Conservation (phyloP, 2,888 invertebrate genomes). For the Mystacides longicornis region DNA sequence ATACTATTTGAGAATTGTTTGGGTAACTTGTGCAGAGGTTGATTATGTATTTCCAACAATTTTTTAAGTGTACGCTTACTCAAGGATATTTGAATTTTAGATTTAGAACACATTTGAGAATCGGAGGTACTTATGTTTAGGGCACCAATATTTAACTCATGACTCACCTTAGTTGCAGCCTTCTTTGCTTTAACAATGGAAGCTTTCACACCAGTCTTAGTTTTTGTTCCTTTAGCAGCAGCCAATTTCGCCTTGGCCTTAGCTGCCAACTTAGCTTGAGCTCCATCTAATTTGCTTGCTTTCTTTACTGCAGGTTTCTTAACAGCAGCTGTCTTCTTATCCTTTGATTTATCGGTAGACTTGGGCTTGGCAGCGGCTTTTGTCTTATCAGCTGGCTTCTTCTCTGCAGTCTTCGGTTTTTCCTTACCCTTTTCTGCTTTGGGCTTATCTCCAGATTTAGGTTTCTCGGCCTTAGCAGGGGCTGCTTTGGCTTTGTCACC, state of each 20-base stretch:
- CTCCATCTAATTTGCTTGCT: constrained; percentile 33
- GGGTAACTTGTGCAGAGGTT: no score
- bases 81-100: no score
- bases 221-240: constrained; percentile 41
- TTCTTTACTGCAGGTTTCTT: constrained; percentile 43
- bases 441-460: constrained; percentile 28
- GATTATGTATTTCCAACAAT: no score
- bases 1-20: no score
- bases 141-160: background rate
- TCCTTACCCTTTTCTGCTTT: constrained; percentile 34
- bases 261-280: constrained; percentile 38
- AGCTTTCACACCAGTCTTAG: constrained; percentile 47
- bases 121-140: no score
- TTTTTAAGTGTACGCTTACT: no score
- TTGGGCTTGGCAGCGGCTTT: constrained; percentile 34
- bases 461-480: constrained; percentile 29
- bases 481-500: constrained; percentile 29
- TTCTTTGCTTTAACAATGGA: constrained; percentile 72
- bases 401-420: constrained; percentile 28
- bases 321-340: constrained; percentile 48
- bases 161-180: constrained; percentile 72
- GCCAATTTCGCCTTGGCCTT: constrained; percentile 50
- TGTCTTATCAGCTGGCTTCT: constrained; percentile 37
- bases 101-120: no score
- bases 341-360: constrained; percentile 28